These are phyloP conservation scores for Coremacera marginata DNA, from an alignment of 2,888 invertebrate species.

Conservation along the genomic window DNA sequence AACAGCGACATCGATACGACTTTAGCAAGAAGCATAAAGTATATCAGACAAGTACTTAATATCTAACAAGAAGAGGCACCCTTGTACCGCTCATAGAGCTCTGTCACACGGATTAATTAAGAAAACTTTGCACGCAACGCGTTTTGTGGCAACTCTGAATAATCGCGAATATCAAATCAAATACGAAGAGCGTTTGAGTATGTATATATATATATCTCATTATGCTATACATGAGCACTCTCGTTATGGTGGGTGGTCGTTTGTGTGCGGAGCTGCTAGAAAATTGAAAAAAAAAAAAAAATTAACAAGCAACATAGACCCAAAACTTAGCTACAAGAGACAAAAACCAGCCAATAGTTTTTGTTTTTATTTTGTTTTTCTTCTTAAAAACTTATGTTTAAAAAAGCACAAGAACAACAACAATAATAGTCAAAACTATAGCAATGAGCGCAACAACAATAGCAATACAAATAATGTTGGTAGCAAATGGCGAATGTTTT, in stretches of 20 bases:
- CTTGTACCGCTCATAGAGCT: not conserved
- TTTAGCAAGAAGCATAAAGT: not conserved
- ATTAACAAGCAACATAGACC: too few relatives aligned
- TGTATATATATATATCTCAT: not conserved
- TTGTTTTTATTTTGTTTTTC: too few relatives aligned
- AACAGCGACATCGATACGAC: not conserved
- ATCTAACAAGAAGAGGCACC: not conserved
- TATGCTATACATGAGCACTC: too few relatives aligned
- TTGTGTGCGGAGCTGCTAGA: not conserved
- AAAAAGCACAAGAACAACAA: not conserved
- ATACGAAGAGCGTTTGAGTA: not conserved
- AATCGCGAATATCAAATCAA: not conserved
- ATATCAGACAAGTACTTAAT: not conserved
- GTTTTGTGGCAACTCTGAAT: conserved; percentile 11
- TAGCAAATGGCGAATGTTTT: not conserved
- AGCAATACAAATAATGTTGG: not conserved
- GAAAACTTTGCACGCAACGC: conserved; percentile 15
- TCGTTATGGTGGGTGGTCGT: conserved; percentile 10
- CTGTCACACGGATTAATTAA: not conserved
- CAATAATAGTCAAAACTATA: not conserved
- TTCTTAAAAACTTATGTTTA: too few relatives aligned
- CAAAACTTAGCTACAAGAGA: too few relatives aligned
- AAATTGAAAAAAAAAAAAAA: too few relatives aligned
- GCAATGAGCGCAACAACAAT: not conserved
- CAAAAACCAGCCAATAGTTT: too few relatives aligned